Base-by-base conservation (phyloP, 2,113 vertebrate species). In the Rhizomys pruinosus region DNA sequence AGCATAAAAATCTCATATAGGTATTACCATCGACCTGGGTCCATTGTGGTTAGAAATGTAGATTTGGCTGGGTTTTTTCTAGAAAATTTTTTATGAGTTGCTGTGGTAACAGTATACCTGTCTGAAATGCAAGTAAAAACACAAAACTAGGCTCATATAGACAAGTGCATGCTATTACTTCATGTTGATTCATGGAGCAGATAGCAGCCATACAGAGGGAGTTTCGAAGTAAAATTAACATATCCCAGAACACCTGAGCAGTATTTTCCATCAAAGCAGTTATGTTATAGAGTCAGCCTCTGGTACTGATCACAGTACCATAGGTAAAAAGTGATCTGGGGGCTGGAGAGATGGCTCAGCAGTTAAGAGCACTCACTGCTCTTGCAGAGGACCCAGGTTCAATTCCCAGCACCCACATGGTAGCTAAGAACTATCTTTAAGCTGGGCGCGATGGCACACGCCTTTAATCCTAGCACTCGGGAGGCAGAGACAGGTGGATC, bases 121-220 rank as follows among this genome's bases (percentile, higher is more conserved):
- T 66, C 63, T 89, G 25, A 94, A 86, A 74, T 93, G 52, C 87
- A 87, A 72, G 71, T 91, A 42, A 91, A 91, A 95, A 63, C 90
- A 82, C 47, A 91, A 92, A 88, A 27, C 39, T 68, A 88, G 66
- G 61, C 71, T 68, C 92, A 23, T 2, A 2, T 52, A 47, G 78
- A 59, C 69, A 87, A 25, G 37, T n/a, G 20, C 64, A 29, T 69
- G 57, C 79, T 81, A n/a, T 42, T 63, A 6, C 66, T 71, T 87
- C 27, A 55, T 39, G 2, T 72, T 39, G 47, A 69, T 32, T 86
- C 86, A 29, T 82, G 39, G 57, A 55, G 66, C 68, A 44, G 71
- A 52, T 59, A 66, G 15, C 47, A 79, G 13, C 91, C 39, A 29
- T 12, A 10, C 29, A 59, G 34, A 32, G 66, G 57, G 69, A 37